Percentiles rank a stretch among this genome's conserved stretches.
phyloP scores from a whole-genome alignment of 2,888 invertebrate genomes.

The Eristalis intricaria region DNA sequence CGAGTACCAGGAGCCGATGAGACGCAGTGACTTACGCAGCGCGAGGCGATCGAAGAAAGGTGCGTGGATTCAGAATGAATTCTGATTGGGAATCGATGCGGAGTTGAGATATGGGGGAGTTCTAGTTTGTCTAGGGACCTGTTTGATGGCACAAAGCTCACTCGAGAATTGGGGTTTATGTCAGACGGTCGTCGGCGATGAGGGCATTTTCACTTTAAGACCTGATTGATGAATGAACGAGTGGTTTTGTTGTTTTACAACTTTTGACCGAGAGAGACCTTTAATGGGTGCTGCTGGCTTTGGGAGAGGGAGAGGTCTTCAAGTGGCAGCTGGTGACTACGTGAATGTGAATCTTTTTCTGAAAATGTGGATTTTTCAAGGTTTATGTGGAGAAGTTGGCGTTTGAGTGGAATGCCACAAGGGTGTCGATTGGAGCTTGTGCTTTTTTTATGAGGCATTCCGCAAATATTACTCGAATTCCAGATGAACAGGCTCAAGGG shows the following conservation, averaged over 20 bases:
- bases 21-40: not conserved
- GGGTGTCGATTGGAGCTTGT: not conserved
- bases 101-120: not conserved
- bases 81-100: not conserved
- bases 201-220: not conserved
- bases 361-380: not conserved
- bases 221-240: not conserved
- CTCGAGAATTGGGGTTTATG: not conserved
- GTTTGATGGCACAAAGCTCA: not conserved
- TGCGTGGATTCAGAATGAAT: not conserved
- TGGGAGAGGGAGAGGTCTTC: not conserved
- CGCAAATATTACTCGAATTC: too few relatives aligned
- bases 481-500: too few relatives aligned
- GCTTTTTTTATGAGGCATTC: too few relatives aligned
- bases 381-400: not conserved
- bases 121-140: not conserved
- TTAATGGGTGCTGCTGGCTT: too few relatives aligned
- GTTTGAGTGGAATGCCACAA: not conserved
- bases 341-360: not conserved
- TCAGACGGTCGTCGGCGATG: not conserved
- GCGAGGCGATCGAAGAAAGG: not conserved
- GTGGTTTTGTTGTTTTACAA: not conserved
- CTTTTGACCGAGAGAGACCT: too few relatives aligned
- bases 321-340: too few relatives aligned
- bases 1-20: not conserved